A percentile compares a stretch with the other conserved stretches of the same genome.
Evolutionary conservation across 2,797 vertebrate species (phyloP).

Genomic region (Protonibea diacanthus): DNA sequence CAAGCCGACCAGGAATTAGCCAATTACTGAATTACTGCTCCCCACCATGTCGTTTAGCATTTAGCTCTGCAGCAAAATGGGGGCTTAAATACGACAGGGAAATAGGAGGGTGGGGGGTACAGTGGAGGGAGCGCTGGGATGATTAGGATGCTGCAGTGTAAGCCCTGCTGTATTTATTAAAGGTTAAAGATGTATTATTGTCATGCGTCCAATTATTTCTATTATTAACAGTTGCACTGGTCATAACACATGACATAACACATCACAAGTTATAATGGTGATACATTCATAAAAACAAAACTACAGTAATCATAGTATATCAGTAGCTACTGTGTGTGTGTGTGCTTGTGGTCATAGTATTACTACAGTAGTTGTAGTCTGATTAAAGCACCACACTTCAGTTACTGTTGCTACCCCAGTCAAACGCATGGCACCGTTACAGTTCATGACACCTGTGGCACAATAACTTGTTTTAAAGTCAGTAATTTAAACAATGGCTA

Average conservation of each 20-base stretch:
- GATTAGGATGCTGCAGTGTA: constrained; percentile 23
- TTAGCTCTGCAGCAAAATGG: constrained; percentile 41
- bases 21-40: constrained; percentile 62
- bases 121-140: neutral
- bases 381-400: neutral
- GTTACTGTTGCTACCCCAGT: neutral
- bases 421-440: neutral
- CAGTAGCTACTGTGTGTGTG: too few relatives aligned
- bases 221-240: neutral
- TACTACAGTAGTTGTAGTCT: too few relatives aligned
- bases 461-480: too few relatives aligned
- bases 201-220: neutral
- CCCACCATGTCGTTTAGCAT: constrained; percentile 46
- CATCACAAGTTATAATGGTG: neutral
- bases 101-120: neutral
- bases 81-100: constrained; percentile 16
- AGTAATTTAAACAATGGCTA: neutral
- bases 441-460: too few relatives aligned
- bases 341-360: neutral
- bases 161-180: constrained; percentile 13
- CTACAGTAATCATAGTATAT: neutral
- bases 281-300: neutral
- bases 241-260: too few relatives aligned
- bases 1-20: constrained; percentile 66
- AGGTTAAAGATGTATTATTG: neutral